Evolutionary conservation across 2,113 vertebrate genomes (phyloP).

Genomic region (Microtus ochrogaster): DNA sequence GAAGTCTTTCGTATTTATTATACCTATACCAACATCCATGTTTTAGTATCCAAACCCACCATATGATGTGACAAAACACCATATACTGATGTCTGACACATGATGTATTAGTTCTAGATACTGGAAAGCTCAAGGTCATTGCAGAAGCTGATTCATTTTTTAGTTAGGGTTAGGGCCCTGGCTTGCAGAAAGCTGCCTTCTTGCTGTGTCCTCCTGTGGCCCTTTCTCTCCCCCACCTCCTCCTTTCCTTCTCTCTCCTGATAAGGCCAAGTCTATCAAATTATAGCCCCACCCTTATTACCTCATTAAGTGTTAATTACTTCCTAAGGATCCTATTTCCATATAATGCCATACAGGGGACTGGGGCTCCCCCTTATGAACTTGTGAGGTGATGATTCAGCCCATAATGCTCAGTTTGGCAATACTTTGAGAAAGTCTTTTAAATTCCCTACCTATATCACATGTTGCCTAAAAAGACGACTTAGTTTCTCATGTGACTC

Average conservation of each 20-base stretch:
- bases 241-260: neutral
- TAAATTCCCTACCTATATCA: neutral
- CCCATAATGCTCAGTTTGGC: neutral
- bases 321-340: neutral
- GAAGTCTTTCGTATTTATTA: neutral
- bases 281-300: neutral
- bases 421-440: slow-evolving; percentile 36
- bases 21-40: neutral
- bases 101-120: neutral
- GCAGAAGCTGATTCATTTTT: neutral
- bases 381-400: neutral
- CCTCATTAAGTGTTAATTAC: neutral
- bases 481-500: slow-evolving; percentile 55
- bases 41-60: too few relatives aligned
- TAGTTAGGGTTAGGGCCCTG: neutral
- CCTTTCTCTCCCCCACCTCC: neutral
- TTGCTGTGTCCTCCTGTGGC: neutral
- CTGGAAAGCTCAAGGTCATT: neutral
- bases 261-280: neutral
- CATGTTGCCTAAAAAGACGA: slow-evolving; percentile 63
- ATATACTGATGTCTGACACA: neutral
- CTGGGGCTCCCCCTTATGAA: neutral
- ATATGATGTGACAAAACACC: neutral
- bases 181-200: neutral
- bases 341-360: neutral